Evolutionary conservation across 2,113 vertebrate species (phyloP), one percentile per base, ranked within the genome.

Genomic region (Chlorodrepanis virens): DNA sequence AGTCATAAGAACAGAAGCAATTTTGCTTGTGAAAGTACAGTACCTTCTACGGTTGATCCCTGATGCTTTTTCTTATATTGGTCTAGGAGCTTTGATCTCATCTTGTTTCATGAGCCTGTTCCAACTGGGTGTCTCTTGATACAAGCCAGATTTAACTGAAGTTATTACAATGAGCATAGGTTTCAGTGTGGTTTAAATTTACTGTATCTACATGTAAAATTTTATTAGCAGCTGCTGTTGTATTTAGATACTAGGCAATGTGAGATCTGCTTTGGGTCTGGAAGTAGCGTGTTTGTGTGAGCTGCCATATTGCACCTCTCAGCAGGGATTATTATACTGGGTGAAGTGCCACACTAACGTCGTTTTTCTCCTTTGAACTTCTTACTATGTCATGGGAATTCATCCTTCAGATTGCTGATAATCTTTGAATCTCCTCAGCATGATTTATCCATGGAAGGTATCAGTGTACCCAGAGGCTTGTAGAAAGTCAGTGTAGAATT

Each of bases 201-300:
- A 47, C 56, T 37, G 12, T 54, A 63, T 89, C 83, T 94, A 12
- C 47, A n/a, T 47, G 47, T 59, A 47, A 80, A 68, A 74, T 92
- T 93, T 90, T 37, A 86, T 89, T 74, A 89, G 72, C 71, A 93
- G 80, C 83, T 86, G 16, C 86, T 95, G 64, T 67, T 95, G 42
- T 67, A 39, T 31, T 87, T 57, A 18, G 86, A 95, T 92, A 74
- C 86, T 50, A 56, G 86, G 83, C 93, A 71, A 6, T 84, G 52
- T 50, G 64, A 87, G 80, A 37, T 90, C 89, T 93, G 76, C 89
- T 81, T 67, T 92, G 91, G 93, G 64, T 94, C 83, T 93, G 80
- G 39, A 92, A 54, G 50, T 47, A 63, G 47, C 0, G 0, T 81
- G 79, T 90, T 85, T 83, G 75, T 78, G 52, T 70, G 83, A 59